phyloP scores from a whole-genome alignment of 30 jellyfish, hydroid and myxozoan species.

The Catostylus mosaicus region DNA sequence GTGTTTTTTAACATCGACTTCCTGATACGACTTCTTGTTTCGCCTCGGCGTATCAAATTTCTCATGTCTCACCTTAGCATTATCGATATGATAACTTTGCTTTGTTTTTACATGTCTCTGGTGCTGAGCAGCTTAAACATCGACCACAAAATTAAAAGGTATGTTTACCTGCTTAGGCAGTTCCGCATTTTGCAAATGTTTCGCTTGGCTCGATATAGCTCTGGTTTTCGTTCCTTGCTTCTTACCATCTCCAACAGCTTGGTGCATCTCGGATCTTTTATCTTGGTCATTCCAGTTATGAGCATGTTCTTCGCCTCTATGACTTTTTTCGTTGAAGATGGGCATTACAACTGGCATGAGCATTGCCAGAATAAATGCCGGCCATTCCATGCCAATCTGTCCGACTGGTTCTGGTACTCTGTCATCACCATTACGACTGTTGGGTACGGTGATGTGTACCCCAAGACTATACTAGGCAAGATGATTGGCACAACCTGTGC shows the following conservation, averaged over 20 bases:
- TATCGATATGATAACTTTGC: slow-evolving; percentile 52
- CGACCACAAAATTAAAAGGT: background rate
- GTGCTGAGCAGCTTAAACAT: background rate
- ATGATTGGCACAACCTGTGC: slow-evolving; percentile 69
- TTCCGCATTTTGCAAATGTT: slow-evolving; percentile 73
- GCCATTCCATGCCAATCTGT: slow-evolving; percentile 29
- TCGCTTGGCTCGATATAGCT: slow-evolving; percentile 66
- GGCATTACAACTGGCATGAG: background rate
- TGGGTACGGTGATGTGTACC: slow-evolving; percentile 92
- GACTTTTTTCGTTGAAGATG: slow-evolving; percentile 50
- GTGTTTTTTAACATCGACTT: slow-evolving; percentile 45
- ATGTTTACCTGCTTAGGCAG: slow-evolving; percentile 10
- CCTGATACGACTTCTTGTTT: slow-evolving; percentile 14
- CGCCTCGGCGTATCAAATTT: slow-evolving; percentile 41
- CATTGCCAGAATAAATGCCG: slow-evolving; percentile 2
- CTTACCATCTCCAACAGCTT: slow-evolving; percentile 46
- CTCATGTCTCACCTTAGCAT: slow-evolving; percentile 48
- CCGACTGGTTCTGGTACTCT: slow-evolving; percentile 82
- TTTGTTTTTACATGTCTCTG: slow-evolving; percentile 33
- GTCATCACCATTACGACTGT: slow-evolving; percentile 83
- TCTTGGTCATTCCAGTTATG: slow-evolving; percentile 40
- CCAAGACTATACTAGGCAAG: slow-evolving; percentile 75
- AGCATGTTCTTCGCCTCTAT: slow-evolving; percentile 68
- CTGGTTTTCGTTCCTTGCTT: slow-evolving; percentile 64
- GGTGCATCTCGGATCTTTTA: slow-evolving; percentile 30